Conservation (phyloP, 2,113 vertebrate genomes). For the cat (Felis catus) region F.catus_Fca126_mat1.0 CM031412.1:168264501-168265000, state of each 20-base stretch:
- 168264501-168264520: not conserved
- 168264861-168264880: not conserved
- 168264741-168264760: not conserved
- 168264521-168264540: not conserved
- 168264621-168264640: not conserved
- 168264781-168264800: conserved; percentile 15
- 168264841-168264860: not conserved
- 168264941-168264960: not conserved
- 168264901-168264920: not conserved
- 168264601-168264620: not conserved
- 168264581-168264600: conserved; percentile 23
- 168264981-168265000: not conserved
- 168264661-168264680: not conserved
- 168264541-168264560: not conserved
- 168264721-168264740: not conserved
- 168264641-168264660: not conserved
- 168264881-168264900: not conserved
- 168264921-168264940: not conserved
- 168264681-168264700: conserved; percentile 19
- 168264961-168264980: not conserved
- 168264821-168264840: not conserved
- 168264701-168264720: not conserved
- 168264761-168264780: conserved; percentile 22
- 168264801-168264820: not conserved
- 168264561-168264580: not conserved